Evolutionary conservation across 2,888 invertebrate species (phyloP), one percentile per base, ranked within the genome.

Genomic region (Drosophila macrospina): DNA sequence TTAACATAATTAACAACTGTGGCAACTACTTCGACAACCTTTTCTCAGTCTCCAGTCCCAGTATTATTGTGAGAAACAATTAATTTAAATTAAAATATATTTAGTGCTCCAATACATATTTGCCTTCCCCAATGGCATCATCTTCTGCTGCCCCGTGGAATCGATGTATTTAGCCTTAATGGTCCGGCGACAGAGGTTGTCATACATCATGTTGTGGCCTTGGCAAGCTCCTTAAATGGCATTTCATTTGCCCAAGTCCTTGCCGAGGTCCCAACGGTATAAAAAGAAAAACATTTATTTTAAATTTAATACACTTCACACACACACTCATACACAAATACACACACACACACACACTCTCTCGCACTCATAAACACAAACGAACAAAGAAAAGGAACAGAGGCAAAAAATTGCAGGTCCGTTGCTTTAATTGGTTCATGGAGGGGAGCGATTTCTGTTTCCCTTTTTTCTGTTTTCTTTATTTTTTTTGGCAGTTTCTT

Each of bases 211-310:
- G 63, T 44, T 57, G 71, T 41, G 61, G 57, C 57, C 61, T 62
- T 62, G 62, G 45, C 37, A 44, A 20, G 50, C 60, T 54, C 39
- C 55, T 68, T 70, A 83, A 83, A 83, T 78, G 66, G 70, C 78
- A 71, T 80, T 83, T 83, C 82, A 83, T 83, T 83, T 86, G 81
- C 76, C 54, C 42, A 42, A 61, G 64, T 47, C 37, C 52, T 37
- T 50, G 69, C 44, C 36, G 34, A 16, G 20, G 54, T 52, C 36
- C 68, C 68, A 48, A 44, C 44, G 48, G 72, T 32, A 59, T 45
- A 47, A 69, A 78, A 72, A 68, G 78, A 62, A 78, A 78, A 78
- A 77, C 83, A 83, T 83, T 83, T 83, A 81, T 81, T 83, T 81
- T 79, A 84, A 86, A 77, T 84, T 84, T 79, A 86, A 86, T 80